A percentile compares a stretch with the other conserved stretches of the same genome.
These are phyloP conservation scores for Melopsittacus undulatus DNA, from an alignment of 2,797 vertebrate species.

Conservation along the genomic window DNA sequence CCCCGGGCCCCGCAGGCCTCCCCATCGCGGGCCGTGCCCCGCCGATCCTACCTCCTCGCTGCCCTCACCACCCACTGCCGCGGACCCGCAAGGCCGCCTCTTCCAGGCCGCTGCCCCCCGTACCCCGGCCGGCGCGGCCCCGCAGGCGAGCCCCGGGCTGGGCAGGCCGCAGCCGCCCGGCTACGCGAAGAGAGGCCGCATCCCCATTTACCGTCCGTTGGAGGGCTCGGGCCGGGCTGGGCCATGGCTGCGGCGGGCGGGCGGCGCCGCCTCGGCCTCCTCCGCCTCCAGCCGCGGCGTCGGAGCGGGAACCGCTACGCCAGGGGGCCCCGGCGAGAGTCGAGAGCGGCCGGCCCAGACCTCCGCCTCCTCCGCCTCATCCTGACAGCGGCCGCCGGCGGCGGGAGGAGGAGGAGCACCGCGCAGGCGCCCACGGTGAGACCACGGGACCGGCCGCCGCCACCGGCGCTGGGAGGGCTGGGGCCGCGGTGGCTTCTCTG, in stretches of 20 bases:
- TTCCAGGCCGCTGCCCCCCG: not conserved
- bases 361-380: conserved; percentile 63
- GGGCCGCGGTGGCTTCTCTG: no score
- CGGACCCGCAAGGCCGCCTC: not conserved
- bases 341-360: conserved; percentile 19
- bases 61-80: not conserved
- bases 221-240: not conserved
- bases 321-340: conserved; percentile 20
- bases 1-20: not conserved
- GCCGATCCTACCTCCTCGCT: not conserved
- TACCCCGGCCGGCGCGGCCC: not conserved
- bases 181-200: not conserved
- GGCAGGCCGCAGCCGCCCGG: not conserved
- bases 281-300: not conserved
- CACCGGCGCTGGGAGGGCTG: not conserved
- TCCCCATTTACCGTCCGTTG: conserved; percentile 21
- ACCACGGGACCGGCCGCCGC: not conserved
- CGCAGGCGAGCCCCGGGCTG: not conserved
- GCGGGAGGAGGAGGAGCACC: not conserved
- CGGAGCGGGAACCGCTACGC: conserved; percentile 44
- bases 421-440: conserved; percentile 48
- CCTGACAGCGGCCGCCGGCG: conserved; percentile 49
- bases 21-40: not conserved
- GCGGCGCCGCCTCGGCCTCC: conserved; percentile 21
- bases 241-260: conserved; percentile 24